Conservation (phyloP, 2,888 invertebrate species). For the Drosophila colorata region DNA sequence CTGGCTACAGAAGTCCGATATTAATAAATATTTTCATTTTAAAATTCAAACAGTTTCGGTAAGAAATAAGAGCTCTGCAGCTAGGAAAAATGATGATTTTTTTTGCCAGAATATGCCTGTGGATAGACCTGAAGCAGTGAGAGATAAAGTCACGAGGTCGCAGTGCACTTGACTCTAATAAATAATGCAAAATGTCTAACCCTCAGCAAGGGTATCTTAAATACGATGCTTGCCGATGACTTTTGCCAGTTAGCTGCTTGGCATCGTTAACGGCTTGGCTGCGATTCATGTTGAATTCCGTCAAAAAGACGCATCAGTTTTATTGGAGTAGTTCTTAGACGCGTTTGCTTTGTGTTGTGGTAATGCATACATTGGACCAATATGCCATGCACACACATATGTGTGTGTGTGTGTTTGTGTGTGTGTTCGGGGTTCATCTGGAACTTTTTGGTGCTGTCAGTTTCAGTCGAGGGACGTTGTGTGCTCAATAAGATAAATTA, state of each 20-base stretch:
- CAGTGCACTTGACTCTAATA: too few relatives aligned
- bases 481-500: constrained; percentile 75
- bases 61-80: too few relatives aligned
- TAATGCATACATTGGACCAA: constrained; percentile 23
- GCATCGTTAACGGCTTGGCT: constrained; percentile 20
- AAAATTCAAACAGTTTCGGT: too few relatives aligned
- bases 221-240: constrained; percentile 1
- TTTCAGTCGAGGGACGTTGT: constrained; percentile 31
- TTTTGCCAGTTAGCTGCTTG: constrained; percentile 6
- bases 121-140: too few relatives aligned
- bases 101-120: too few relatives aligned
- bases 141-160: too few relatives aligned
- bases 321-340: not conserved
- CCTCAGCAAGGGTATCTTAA: not conserved
- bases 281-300: constrained; percentile 23
- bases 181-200: too few relatives aligned
- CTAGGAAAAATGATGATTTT: too few relatives aligned
- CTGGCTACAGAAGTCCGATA: too few relatives aligned
- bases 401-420: not conserved
- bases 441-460: constrained; percentile 53
- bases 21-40: too few relatives aligned
- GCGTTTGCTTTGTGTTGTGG: not conserved
- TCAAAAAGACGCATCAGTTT: not conserved
- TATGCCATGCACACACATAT: constrained; percentile 18
- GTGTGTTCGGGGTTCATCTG: constrained; percentile 34